phyloP scores from a whole-genome alignment of 2,888 invertebrate species.

The Brachyptera putata region DNA sequence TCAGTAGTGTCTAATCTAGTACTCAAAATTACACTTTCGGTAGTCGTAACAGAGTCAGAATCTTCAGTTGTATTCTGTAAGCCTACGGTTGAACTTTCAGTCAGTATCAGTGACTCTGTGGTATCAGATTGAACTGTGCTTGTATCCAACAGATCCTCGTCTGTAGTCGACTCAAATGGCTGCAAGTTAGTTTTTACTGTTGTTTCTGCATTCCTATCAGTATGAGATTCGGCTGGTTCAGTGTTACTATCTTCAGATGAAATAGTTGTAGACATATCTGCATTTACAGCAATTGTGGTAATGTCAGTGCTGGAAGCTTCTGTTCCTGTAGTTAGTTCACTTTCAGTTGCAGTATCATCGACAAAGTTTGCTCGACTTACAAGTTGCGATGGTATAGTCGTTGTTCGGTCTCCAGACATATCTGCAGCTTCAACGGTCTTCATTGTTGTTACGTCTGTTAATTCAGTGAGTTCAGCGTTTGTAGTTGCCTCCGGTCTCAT shows the following conservation, averaged over 20 bases:
- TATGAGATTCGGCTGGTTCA: background rate
- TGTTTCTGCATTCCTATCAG: conserved; percentile 21
- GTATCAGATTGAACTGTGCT: background rate
- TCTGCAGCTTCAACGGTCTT: too few species aligned
- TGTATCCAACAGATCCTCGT: background rate
- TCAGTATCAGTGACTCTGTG: background rate
- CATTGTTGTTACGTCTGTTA: too few species aligned
- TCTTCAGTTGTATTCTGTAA: conserved; percentile 38
- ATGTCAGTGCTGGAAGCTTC: too few species aligned
- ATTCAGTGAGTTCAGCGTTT: too few species aligned
- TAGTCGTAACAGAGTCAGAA: conserved; percentile 35
- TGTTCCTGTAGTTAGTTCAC: too few species aligned
- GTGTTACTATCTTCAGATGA: background rate
- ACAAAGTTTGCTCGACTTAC: too few species aligned
- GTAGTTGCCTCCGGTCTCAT: too few species aligned
- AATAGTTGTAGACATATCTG: too few species aligned
- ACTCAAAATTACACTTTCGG: conserved; percentile 36
- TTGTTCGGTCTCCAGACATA: too few species aligned
- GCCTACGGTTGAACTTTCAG: background rate
- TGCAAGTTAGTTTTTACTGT: conserved; percentile 27
- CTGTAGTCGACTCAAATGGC: background rate
- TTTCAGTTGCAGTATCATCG: conserved; percentile 1
- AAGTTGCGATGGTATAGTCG: too few species aligned
- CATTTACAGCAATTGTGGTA: too few species aligned
- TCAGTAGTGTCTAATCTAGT: conserved; percentile 30